Conservation (phyloP, 2,113 vertebrate genomes). For the Daboia siamensis region DNA sequence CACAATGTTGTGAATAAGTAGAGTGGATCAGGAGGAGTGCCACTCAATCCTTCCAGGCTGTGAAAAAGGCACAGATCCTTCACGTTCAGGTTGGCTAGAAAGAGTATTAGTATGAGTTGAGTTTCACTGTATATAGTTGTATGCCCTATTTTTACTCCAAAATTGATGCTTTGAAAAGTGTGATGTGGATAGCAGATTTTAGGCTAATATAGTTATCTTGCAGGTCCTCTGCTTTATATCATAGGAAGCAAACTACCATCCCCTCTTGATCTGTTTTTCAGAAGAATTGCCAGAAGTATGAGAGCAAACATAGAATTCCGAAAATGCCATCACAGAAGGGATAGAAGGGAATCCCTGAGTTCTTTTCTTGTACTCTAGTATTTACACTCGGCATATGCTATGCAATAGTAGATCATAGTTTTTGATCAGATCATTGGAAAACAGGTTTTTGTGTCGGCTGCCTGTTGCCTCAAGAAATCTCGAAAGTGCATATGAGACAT, state of each 20-base stretch:
- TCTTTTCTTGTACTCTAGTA: neutral
- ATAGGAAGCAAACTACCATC: neutral
- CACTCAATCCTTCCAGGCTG: neutral
- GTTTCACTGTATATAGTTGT: neutral
- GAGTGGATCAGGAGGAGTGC: too few species aligned
- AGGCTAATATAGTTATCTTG: neutral
- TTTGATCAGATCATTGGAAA: neutral
- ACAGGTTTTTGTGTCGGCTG: neutral
- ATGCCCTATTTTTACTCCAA: neutral
- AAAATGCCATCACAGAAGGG: neutral
- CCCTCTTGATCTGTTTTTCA: neutral
- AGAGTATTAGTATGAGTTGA: neutral
- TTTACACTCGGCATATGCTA: neutral
- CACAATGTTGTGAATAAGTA: neutral
- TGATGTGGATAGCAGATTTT: neutral
- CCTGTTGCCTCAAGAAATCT: neutral
- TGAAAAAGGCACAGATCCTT: neutral
- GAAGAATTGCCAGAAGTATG: neutral
- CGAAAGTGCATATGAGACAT: neutral
- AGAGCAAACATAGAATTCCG: neutral
- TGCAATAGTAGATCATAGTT: neutral
- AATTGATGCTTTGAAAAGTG: neutral
- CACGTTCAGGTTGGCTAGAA: neutral
- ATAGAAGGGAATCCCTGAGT: too few species aligned
- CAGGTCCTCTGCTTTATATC: neutral